Base-by-base conservation (phyloP, 1,140 invertebrate species). In the Apis dorsata region DNA sequence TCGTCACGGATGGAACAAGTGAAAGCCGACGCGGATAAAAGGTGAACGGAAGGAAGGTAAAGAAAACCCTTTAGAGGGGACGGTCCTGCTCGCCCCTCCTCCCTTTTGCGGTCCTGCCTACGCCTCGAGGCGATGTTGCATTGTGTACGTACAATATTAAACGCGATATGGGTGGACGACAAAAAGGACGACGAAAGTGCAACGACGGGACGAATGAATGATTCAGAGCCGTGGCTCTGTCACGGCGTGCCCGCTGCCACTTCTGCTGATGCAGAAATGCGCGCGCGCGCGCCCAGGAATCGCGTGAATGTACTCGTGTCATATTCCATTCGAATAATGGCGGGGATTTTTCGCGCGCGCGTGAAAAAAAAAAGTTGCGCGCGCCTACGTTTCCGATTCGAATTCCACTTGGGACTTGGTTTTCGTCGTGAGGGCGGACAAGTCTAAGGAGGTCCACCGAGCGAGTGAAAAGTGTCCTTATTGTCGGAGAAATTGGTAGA, bases 91-190 rank as follows among this genome's bases (percentile, higher is more conserved):
- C 34, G 62, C 66, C 81, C 72, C 51, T 72, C 68, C 34, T 34
- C 34, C 75, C 80, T 85, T 53, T 71, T 78, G 72, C 83, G 79
- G 79, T 2, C 71, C 86, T 83, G 76, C 83, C 85, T 84, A 85
- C 84, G 86, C 73, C 71, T 66, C 68, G 74, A 59, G 80, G 75
- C 80, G 84, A 72, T 73, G 84, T 82, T 76, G 72, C 73, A 83
- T 85, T 87, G 85, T 86, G 65, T 76, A 85, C 62, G 57, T 83
- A 83, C 86, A 79, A 87, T 87, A 87, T 85, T 87, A 87, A 85
- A 73, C 86, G 80, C 86, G 84, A 85, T 83, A 83, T 79, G 63
- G 66, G 69, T 60, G 68, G 79, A 83, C 57, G 85, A 81, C 73
- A 87, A 87, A 75, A 85, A 87, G 83, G 55, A 78, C 51, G 69